Evolutionary conservation across 2,113 vertebrate genomes (phyloP), one percentile per base, ranked within the genome.

Genomic region (Puffinus mauretanicus): DNA sequence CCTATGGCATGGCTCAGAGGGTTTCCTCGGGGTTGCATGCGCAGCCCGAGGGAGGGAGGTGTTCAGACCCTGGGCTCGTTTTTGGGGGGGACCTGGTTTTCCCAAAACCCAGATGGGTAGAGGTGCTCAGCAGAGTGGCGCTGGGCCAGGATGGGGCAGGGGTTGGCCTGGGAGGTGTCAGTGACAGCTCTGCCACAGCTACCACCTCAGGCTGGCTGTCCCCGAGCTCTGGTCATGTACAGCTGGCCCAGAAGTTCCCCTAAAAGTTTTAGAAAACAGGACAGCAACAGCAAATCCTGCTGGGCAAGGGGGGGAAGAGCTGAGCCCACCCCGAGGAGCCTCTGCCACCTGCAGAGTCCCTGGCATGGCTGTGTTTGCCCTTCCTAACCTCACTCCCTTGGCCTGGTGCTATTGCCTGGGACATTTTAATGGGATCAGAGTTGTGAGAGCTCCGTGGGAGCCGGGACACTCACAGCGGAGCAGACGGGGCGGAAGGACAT

Each of bases 401-500:
- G 26, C 38, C n/a, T 17, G 38, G 3, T 27, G 89, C 60, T 6
- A 0, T 11, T 8, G 32, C 72, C 47, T 30, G 70, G 79, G 49
- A 4, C 10, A 1, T 60, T 58, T 13, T 17, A 3, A 8, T 0
- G 10, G 46, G 67, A 6, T 7, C 11, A 5, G 86, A 32, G 79
- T 3, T 1, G 4, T 0, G 13, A 18, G 66, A 55, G 83, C 49
- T 44, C 2, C 0, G 24, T 26, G 30, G 75, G 40, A 64, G 80
- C 67, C 2, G 2, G 57, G 82, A 90, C 76, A 99, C 99, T 99
- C 96, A 99, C 99, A 44, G 99, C 99, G 6, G 98, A 99, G 98
- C 98, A 99, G 98, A 99, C 98, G 92, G 99, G 99, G 94, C 99
- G 99, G 98, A 99, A 99, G 97, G 99, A 99, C 98, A 99, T 99